Evolutionary conservation across 2,888 invertebrate species (phyloP).

Genomic region (Bellardia bayeri): DNA sequence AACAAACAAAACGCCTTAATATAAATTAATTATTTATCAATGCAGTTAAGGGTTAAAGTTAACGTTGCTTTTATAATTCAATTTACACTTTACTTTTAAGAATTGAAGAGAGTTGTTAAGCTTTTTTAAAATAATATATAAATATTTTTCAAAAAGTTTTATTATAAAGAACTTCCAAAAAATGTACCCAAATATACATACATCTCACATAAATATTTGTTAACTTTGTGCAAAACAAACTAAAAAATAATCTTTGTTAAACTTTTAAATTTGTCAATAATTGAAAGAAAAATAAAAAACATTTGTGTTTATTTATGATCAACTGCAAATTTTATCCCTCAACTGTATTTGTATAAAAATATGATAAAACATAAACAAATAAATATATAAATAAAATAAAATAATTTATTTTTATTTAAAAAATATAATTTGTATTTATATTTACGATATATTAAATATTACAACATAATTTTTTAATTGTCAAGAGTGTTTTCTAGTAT

Average conservation of each 20-base stretch:
- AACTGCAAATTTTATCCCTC: not conserved
- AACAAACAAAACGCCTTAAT: slow-evolving; percentile 61
- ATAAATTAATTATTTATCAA: slow-evolving; percentile 28
- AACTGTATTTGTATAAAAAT: slow-evolving; percentile 19
- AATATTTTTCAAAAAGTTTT: too few relatives aligned
- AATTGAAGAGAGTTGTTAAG: too few relatives aligned
- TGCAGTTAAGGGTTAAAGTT: slow-evolving; percentile 20
- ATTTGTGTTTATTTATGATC: not conserved
- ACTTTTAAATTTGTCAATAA: too few relatives aligned
- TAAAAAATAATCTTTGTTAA: too few relatives aligned
- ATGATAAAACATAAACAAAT: not conserved
- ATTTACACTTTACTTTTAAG: too few relatives aligned
- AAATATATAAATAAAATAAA: slow-evolving; percentile 18
- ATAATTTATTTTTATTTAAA: slow-evolving; percentile 54
- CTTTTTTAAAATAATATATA: too few relatives aligned
- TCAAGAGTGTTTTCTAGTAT: slow-evolving; percentile 72
- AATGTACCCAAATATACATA: too few relatives aligned
- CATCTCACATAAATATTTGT: too few relatives aligned
- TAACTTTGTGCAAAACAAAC: too few relatives aligned
- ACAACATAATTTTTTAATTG: slow-evolving; percentile 43
- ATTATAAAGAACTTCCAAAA: too few relatives aligned
- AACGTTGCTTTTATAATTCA: not conserved
- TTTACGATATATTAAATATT: slow-evolving; percentile 20
- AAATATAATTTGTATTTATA: slow-evolving; percentile 50
- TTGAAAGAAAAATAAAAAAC: too few relatives aligned